phyloP scores from a whole-genome alignment of 1,140 invertebrate species.

The Drosophila grimshawi region DNA sequence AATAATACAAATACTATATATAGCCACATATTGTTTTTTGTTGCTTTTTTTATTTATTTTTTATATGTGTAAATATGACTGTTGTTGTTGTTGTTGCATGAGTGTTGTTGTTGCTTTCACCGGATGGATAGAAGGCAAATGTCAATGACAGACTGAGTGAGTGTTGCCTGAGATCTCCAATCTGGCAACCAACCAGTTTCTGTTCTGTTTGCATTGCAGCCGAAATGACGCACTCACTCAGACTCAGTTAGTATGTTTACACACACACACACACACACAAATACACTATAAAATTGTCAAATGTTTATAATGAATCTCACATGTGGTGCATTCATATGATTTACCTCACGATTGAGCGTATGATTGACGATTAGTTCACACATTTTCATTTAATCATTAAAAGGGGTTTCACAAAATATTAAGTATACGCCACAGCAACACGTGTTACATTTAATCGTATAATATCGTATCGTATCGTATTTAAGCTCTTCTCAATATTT shows the following conservation, averaged over 20 bases:
- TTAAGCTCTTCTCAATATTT: conserved; percentile 15
- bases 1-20: conserved; percentile 2
- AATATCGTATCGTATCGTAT: conserved; percentile 41
- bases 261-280: not conserved
- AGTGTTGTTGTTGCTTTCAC: too few relatives aligned
- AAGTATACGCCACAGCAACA: conserved; percentile 46
- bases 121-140: conserved; percentile 45
- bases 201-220: conserved; percentile 11
- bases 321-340: conserved; percentile 19
- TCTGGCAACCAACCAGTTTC: conserved; percentile 28
- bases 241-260: not conserved
- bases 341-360: conserved; percentile 76
- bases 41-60: too few relatives aligned
- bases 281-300: conserved; percentile 5
- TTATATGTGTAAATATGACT: too few relatives aligned
- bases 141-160: conserved; percentile 58
- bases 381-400: conserved; percentile 58
- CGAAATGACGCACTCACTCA: not conserved
- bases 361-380: conserved; percentile 81
- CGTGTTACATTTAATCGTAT: conserved; percentile 46
- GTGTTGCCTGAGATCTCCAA: conserved; percentile 14
- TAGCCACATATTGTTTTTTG: not conserved
- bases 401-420: conserved; percentile 41
- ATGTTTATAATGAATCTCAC: conserved; percentile 18
- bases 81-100: too few relatives aligned